These are phyloP conservation scores for Drosophila flavopinicola DNA, from an alignment of 2,888 invertebrate species.

Conservation along the genomic window DNA sequence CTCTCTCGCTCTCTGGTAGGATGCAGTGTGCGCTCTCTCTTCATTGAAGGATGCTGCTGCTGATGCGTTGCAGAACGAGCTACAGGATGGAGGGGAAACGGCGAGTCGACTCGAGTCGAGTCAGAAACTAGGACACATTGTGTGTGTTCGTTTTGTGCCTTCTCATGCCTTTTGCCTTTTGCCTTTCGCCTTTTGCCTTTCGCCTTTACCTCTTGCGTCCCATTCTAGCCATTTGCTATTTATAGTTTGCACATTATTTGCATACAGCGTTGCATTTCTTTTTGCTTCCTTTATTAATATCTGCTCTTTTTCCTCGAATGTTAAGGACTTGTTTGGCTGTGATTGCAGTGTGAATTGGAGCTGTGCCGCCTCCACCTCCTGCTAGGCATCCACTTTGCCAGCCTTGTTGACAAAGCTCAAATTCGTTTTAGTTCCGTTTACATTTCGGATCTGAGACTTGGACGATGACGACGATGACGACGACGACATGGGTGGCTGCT, in stretches of 20 bases:
- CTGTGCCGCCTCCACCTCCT: not conserved
- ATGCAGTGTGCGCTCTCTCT: conserved; percentile 19
- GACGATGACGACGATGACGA: not conserved
- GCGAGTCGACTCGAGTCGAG: conserved; percentile 47
- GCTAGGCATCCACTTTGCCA: conserved; percentile 1
- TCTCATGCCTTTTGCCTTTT: conserved; percentile 16
- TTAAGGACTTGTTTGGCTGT: conserved; percentile 51
- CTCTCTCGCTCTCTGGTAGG: not conserved
- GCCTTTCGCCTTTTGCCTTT: conserved; percentile 14
- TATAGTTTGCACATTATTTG: conserved; percentile 44
- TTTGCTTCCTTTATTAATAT: not conserved
- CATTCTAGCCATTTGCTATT: too few species aligned
- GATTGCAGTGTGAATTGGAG: conserved; percentile 31
- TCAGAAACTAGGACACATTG: conserved; percentile 70
- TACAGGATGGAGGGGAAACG: conserved; percentile 49
- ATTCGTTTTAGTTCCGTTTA: conserved; percentile 60
- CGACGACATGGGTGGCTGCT: conserved; percentile 5
- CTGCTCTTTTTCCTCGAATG: conserved; percentile 26
- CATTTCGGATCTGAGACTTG: conserved; percentile 45
- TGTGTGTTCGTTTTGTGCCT: conserved; percentile 27
- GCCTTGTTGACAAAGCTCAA: conserved; percentile 50
- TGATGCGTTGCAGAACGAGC: conserved; percentile 10
- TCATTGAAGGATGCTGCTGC: conserved; percentile 10
- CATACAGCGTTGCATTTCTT: conserved; percentile 38
- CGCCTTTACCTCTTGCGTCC: too few species aligned